phyloP scores from a whole-genome alignment of 37 sponge, comb jelly and placozoan species.

The Tethya wilhelma region DNA sequence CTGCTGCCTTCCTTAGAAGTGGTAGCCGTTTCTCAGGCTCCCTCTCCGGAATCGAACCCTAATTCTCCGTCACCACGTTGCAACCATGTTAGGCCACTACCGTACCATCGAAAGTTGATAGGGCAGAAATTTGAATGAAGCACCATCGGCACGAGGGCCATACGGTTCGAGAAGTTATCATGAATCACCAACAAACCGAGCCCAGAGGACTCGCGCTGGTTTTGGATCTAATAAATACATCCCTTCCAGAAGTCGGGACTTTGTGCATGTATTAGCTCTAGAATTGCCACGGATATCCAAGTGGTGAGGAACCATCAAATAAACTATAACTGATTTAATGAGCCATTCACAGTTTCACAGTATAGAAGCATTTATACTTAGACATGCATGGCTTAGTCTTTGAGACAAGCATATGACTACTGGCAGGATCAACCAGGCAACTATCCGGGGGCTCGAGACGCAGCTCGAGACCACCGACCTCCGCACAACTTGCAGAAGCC shows the following conservation, averaged over 20 bases:
- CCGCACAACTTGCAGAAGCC: background rate
- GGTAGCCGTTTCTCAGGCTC: constrained; percentile 92
- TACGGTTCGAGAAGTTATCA: constrained; percentile 90
- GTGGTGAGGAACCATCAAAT: constrained; percentile 82
- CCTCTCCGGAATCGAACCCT: constrained; percentile 90
- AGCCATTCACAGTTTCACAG: constrained; percentile 94
- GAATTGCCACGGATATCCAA: constrained; percentile 90
- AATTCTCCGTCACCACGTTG: constrained; percentile 59
- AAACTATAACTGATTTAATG: constrained; percentile 94
- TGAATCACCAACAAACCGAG: constrained; percentile 76
- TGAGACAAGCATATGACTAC: constrained; percentile 94
- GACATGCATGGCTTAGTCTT: constrained; percentile 95
- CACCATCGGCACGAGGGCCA: constrained; percentile 85
- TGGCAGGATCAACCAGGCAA: constrained; percentile 95
- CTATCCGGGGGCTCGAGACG: constrained; percentile 9
- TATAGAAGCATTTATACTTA: constrained; percentile 79
- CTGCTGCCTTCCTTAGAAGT: constrained; percentile 93
- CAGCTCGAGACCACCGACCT: background rate
- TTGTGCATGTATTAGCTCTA: constrained; percentile 90
- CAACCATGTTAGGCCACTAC: constrained; percentile 20
- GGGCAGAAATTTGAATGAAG: constrained; percentile 90
- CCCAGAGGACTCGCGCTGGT: constrained; percentile 52
- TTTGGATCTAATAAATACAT: constrained; percentile 92
- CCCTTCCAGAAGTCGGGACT: constrained; percentile 84
- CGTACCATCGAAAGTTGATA: constrained; percentile 83